These are phyloP conservation scores for Drosophila melanosoma DNA, from an alignment of 2,888 invertebrate species.

Conservation along the genomic window DNA sequence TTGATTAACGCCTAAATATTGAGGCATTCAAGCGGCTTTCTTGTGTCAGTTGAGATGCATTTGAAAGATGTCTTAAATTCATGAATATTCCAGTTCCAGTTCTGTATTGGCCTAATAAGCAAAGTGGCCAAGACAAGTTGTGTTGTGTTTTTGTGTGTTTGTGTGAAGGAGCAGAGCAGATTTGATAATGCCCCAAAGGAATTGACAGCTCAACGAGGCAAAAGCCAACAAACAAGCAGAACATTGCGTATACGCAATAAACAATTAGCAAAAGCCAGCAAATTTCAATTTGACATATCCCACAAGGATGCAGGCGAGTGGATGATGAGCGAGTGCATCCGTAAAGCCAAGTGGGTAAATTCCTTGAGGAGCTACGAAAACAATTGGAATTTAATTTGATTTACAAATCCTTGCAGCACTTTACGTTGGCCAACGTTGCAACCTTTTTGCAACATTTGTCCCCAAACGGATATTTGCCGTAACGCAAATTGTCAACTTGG, in stretches of 20 bases:
- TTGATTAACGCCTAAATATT: conserved; percentile 13
- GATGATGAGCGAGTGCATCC: conserved; percentile 14
- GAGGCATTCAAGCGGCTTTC: background rate
- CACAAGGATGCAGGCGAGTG: conserved; percentile 15
- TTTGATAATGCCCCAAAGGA: conserved; percentile 34
- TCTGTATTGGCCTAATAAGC: conserved; percentile 68
- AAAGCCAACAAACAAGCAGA: conserved; percentile 16
- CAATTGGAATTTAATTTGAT: conserved; percentile 75
- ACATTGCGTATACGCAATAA: conserved; percentile 70
- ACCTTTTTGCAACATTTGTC: conserved; percentile 26
- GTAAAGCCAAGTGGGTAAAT: conserved; percentile 39
- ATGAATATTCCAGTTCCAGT: conserved; percentile 49
- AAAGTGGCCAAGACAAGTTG: conserved; percentile 60
- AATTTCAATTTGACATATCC: conserved; percentile 53
- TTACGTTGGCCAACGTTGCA: conserved; percentile 14
- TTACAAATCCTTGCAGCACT: conserved; percentile 10
- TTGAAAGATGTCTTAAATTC: conserved; percentile 41
- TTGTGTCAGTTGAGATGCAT: background rate
- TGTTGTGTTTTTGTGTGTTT: background rate
- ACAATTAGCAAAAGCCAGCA: conserved; percentile 66
- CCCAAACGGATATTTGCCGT: conserved; percentile 19
- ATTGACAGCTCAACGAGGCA: conserved; percentile 62
- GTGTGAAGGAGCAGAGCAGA: conserved; percentile 10
- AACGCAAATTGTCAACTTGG: conserved; percentile 55
- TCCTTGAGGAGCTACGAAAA: conserved; percentile 64